Conservation (phyloP, 1,140 invertebrate genomes). For the Saccostrea echinata region DNA sequence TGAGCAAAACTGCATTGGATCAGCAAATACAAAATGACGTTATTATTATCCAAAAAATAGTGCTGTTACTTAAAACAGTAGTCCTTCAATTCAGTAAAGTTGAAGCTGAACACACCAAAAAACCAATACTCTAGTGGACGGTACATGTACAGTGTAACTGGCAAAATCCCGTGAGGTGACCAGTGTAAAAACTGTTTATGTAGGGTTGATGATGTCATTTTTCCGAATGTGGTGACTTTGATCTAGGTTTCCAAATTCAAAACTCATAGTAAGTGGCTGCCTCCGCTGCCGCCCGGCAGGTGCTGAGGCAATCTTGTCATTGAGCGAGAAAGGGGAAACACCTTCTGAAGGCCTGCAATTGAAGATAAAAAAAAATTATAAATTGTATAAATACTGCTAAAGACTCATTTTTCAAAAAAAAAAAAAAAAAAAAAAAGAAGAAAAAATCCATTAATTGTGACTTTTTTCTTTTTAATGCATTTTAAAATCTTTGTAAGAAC, state of each 20-base stretch:
- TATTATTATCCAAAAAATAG: background rate
- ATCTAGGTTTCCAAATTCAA: slow-evolving; percentile 65
- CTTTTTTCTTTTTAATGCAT: background rate
- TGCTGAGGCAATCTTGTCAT: slow-evolving; percentile 55
- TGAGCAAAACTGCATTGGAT: background rate
- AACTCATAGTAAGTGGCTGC: slow-evolving; percentile 62
- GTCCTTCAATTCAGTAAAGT: background rate
- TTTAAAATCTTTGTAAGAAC: background rate
- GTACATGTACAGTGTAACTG: background rate
- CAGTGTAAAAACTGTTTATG: background rate
- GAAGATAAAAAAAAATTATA: too few species aligned
- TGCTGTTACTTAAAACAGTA: background rate
- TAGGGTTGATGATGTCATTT: slow-evolving; percentile 36
- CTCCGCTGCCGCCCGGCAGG: slow-evolving; percentile 58
- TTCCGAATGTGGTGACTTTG: slow-evolving; percentile 57
- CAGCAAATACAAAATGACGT: background rate
- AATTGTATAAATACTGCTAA: background rate
- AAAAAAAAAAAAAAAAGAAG: background rate
- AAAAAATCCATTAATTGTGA: background rate
- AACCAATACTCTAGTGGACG: background rate
- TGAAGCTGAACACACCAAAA: background rate
- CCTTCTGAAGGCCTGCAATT: slow-evolving; percentile 45
- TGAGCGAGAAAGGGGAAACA: slow-evolving; percentile 46
- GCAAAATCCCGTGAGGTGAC: background rate
- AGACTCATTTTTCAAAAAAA: background rate